phyloP scores from a whole-genome alignment of 2,113 vertebrate species.

The Proterorhinus semilunaris region DNA sequence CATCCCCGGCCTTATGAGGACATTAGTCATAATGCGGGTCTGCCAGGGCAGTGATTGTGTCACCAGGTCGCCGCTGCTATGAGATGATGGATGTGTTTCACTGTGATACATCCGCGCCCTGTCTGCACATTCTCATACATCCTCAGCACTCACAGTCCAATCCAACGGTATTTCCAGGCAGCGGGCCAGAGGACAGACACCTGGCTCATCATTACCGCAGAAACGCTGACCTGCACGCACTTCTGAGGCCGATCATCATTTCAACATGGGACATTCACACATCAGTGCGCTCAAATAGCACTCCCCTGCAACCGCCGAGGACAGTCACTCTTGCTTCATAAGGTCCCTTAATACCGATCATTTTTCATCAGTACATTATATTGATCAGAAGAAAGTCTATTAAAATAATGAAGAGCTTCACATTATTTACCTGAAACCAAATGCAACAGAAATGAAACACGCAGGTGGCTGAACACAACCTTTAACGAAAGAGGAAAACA shows the following conservation, averaged over 20 bases:
- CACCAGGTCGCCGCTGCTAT: constrained; percentile 21
- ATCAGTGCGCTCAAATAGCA: constrained; percentile 4
- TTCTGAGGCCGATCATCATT: constrained; percentile 23
- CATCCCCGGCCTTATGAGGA: constrained; percentile 15
- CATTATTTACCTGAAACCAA: constrained; percentile 37
- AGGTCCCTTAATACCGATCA: constrained; percentile 28
- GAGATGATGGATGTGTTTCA: constrained; percentile 49
- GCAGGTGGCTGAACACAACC: constrained; percentile 14
- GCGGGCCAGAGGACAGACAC: constrained; percentile 48
- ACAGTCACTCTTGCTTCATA: not conserved
- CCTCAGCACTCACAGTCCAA: constrained; percentile 21
- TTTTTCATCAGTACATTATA: constrained; percentile 8
- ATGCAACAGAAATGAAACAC: constrained; percentile 10
- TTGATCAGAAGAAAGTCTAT: constrained; percentile 30
- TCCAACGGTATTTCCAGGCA: constrained; percentile 59
- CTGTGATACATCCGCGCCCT: constrained; percentile 39
- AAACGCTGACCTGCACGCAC: constrained; percentile 53
- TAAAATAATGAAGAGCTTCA: constrained; percentile 17
- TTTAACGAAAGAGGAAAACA: constrained; percentile 23
- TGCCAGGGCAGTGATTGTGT: constrained; percentile 25
- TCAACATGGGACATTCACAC: constrained; percentile 22
- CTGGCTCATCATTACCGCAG: constrained; percentile 49
- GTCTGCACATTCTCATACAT: constrained; percentile 1
- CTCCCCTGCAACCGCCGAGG: not conserved
- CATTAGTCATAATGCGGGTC: constrained; percentile 47